These are phyloP conservation scores for Blera fallax DNA, from an alignment of 2,888 invertebrate genomes.

Conservation along the genomic window DNA sequence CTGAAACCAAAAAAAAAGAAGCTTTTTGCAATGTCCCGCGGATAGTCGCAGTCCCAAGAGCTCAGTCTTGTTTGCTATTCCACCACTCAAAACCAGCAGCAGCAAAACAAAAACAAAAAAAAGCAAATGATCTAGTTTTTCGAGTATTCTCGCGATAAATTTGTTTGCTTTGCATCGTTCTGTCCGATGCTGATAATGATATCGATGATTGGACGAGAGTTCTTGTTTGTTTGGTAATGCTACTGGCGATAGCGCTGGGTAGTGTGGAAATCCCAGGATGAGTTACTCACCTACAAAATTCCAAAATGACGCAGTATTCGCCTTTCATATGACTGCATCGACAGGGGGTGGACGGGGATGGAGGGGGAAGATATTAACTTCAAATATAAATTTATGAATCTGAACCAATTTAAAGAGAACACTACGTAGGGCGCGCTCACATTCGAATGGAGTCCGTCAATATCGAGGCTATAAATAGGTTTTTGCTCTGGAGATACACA, in stretches of 20 bases:
- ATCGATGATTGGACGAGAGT: slow-evolving; percentile 7
- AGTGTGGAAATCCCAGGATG: slow-evolving; percentile 42
- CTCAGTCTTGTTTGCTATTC: background rate
- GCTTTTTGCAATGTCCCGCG: background rate
- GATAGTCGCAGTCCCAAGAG: background rate
- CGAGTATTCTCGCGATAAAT: slow-evolving; percentile 54
- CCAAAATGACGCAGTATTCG: slow-evolving; percentile 49
- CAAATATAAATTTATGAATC: slow-evolving; percentile 26
- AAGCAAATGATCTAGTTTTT: slow-evolving; percentile 61
- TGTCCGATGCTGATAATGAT: slow-evolving; percentile 21
- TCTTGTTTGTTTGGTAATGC: background rate
- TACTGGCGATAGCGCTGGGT: background rate
- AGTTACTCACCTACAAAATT: slow-evolving; percentile 55
- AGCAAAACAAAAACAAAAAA: background rate
- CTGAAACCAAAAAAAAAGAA: slow-evolving; percentile 4
- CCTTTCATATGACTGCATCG: background rate
- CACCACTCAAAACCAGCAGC: slow-evolving; percentile 1
- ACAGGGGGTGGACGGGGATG: background rate
- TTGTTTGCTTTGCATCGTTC: slow-evolving; percentile 51
- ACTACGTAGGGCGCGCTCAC: background rate
- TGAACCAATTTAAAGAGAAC: slow-evolving; percentile 5
- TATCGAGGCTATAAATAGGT: slow-evolving; percentile 44
- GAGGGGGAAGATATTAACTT: background rate
- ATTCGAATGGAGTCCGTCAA: slow-evolving; percentile 18
- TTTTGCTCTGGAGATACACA: background rate